A percentile compares a stretch with the other conserved stretches of the same genome.
These are phyloP conservation scores for Dicerorhinus sumatrensis DNA, from an alignment of 2,113 vertebrate genomes.

Conservation along the genomic window DNA sequence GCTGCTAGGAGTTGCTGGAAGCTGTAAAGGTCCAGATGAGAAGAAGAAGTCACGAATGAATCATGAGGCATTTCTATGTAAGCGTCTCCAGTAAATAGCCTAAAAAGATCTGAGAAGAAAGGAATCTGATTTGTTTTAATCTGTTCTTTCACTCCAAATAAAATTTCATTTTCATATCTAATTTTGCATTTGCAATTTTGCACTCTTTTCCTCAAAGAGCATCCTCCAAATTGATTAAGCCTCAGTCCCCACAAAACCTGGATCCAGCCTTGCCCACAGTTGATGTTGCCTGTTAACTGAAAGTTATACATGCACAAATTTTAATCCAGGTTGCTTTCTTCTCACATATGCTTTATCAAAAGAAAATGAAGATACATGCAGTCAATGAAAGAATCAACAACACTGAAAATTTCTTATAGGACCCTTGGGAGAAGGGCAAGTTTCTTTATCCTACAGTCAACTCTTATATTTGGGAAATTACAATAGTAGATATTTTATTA, in stretches of 20 bases:
- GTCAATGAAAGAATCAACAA: background rate
- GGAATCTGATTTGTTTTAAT: background rate
- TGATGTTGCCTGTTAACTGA: background rate
- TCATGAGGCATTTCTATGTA: background rate
- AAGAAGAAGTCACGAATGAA: background rate
- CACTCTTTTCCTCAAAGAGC: background rate
- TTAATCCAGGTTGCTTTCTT: background rate
- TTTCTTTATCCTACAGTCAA: background rate
- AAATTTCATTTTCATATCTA: constrained; percentile 29
- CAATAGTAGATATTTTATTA: background rate
- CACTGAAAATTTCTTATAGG: background rate
- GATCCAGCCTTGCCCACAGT: background rate
- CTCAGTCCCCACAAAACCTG: background rate
- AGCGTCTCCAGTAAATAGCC: background rate
- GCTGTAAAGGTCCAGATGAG: background rate
- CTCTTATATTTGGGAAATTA: background rate
- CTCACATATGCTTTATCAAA: background rate
- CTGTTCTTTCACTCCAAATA: background rate
- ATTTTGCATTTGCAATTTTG: constrained; percentile 14
- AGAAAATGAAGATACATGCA: background rate
- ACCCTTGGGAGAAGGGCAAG: background rate
- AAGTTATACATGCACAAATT: background rate
- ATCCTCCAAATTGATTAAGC: background rate
- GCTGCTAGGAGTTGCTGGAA: background rate
- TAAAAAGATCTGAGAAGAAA: background rate